Base-by-base conservation (phyloP, 2,797 vertebrate genomes). In the Schizopygopsis pylzovi region DNA sequence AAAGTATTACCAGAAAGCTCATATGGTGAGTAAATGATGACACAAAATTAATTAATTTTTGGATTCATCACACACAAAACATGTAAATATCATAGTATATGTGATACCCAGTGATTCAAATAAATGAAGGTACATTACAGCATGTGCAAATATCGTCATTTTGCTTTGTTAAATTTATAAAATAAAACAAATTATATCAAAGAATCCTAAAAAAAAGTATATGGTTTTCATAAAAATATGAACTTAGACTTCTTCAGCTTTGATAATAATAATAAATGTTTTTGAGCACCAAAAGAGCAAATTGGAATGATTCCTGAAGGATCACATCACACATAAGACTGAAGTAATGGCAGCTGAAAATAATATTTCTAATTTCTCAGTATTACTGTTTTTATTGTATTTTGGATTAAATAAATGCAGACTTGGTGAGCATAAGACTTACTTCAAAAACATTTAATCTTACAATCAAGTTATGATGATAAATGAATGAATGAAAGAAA, bases 401-500 rank as follows among this genome's bases (percentile, higher is more conserved):
- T 37, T 67, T 37, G 6, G 28, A 37, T 33, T 3, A 33, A 65
- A 33, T 16, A 16, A 33, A 33, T 65, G 63, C 28, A 63, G 4
- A n/a, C 22, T 63, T 79, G 39, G 12, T 78, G 41, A 11, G 37
- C 37, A n/a, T 25, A 25, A 61, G 20, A 20, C 43, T 70, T 8
- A 15, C 52, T 75, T 37, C 1, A 52, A 75, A 75, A 75, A 6
- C 18, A 11, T 10, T 9, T 4, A 10, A 77, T n/a, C 20, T n/a
- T 77, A 39, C 12, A 78, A 61, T 25, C 12, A 41, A 56, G 54
- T 61, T 79, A 43, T 11, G 16, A 28, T 65, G 56, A 80, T 43
- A 22, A 78, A 56, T 45, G 15, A 79, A 61, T 12, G 9, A 79
- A 80, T 4, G 9, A 80, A 80, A n/a, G 9, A 80, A 80, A n/a